These are phyloP conservation scores for Leistus spinibarbis DNA, from an alignment of 2,888 invertebrate species.

Conservation along the genomic window DNA sequence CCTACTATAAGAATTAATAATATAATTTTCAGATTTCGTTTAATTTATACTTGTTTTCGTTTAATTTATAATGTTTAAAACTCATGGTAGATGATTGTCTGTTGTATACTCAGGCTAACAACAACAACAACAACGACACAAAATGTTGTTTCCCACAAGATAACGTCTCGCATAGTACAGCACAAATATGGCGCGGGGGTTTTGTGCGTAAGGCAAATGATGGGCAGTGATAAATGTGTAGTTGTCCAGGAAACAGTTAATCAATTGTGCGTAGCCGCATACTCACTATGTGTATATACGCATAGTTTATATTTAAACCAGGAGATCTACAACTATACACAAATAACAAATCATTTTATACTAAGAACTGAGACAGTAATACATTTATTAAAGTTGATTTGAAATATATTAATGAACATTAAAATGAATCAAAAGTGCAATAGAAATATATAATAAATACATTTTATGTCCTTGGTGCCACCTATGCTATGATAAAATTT, in stretches of 20 bases:
- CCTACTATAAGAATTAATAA: too few species aligned
- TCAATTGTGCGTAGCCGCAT: conserved; percentile 52
- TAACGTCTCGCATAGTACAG: conserved; percentile 2
- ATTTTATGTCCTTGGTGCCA: too few species aligned
- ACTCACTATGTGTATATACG: background rate
- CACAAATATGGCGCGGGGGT: conserved; percentile 28
- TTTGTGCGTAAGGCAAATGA: conserved; percentile 17
- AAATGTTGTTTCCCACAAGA: conserved; percentile 30
- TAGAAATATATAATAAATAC: too few species aligned
- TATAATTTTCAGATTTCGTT: too few species aligned
- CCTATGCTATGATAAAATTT: too few species aligned
- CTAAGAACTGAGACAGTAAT: too few species aligned
- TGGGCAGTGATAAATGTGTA: conserved; percentile 55
- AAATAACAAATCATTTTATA: too few species aligned
- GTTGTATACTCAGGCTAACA: background rate
- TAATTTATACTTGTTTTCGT: too few species aligned
- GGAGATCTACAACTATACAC: background rate
- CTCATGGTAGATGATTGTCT: background rate
- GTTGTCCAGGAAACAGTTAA: conserved; percentile 57
- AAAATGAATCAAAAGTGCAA: too few species aligned
- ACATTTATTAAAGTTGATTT: too few species aligned
- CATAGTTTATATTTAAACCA: conserved; percentile 3
- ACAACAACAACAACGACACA: background rate
- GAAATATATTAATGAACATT: too few species aligned
- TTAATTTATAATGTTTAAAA: background rate